phyloP scores from a whole-genome alignment of 2,113 vertebrate species.

The Podarcis muralis region DNA sequence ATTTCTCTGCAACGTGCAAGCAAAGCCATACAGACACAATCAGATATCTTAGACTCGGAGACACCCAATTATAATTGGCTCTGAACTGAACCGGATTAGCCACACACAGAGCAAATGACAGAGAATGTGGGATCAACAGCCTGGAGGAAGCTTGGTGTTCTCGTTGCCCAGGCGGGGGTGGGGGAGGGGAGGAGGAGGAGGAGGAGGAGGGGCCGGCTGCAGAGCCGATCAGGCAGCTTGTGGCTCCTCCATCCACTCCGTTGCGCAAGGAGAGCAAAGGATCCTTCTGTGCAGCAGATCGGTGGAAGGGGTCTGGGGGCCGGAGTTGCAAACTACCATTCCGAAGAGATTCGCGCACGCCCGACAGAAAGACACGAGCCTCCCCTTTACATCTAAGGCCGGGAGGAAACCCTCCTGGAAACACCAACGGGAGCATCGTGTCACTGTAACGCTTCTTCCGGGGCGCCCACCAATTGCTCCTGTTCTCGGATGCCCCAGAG shows the following conservation, averaged over 20 bases:
- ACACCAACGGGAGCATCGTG: neutral
- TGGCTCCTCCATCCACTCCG: neutral
- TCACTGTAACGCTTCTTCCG: accelerated
- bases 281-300: constrained; percentile 1
- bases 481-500: neutral
- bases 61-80: neutral
- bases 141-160: neutral
- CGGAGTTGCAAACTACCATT: no score
- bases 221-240: neutral
- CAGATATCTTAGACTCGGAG: neutral
- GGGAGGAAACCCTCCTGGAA: neutral
- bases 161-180: neutral
- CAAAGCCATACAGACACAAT: neutral
- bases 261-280: neutral
- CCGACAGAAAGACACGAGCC: no score
- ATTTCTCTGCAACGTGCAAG: neutral
- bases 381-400: neutral
- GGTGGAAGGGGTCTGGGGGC: neutral
- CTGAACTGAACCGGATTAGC: neutral
- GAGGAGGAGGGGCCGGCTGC: neutral
- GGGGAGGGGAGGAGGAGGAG: neutral
- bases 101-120: neutral
- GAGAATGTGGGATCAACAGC: neutral
- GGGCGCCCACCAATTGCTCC: accelerated
- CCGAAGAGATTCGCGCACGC: no score